A percentile compares a stretch with the other conserved stretches of the same genome.
Conservation (phyloP, 2,113 vertebrate species). For the Seriola rivoliana region DNA sequence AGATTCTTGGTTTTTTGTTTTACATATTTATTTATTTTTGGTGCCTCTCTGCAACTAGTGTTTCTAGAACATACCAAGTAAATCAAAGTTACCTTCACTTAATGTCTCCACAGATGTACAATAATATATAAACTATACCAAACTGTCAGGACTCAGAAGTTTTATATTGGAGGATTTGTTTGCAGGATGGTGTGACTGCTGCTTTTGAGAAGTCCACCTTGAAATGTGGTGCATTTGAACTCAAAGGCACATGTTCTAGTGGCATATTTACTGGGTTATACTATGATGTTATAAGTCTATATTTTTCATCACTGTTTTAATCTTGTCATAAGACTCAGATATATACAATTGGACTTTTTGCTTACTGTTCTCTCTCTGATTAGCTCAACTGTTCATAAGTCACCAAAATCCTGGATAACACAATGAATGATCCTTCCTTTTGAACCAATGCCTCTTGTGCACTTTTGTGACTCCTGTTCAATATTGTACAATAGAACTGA, state of each 20-base stretch:
- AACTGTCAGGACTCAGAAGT: conserved; percentile 42
- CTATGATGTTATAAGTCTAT: conserved; percentile 73
- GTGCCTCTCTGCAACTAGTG: conserved; percentile 71
- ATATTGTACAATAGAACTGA: conserved; percentile 89
- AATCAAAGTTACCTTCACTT: conserved; percentile 43
- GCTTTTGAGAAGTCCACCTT: conserved; percentile 36
- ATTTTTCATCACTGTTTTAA: conserved; percentile 79
- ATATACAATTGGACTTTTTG: conserved; percentile 64
- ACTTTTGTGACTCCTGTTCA: conserved; percentile 89
- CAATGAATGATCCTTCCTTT: conserved; percentile 68
- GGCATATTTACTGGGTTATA: conserved; percentile 70
- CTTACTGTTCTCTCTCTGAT: conserved; percentile 57
- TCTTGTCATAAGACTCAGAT: conserved; percentile 77
- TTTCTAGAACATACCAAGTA: conserved; percentile 56
- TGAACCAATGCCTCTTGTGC: conserved; percentile 78
- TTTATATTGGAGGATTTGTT: conserved; percentile 44
- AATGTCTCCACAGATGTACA: conserved; percentile 56
- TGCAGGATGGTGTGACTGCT: conserved; percentile 18
- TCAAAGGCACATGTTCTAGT: conserved; percentile 56
- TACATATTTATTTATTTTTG: conserved; percentile 72
- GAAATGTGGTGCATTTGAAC: conserved; percentile 51
- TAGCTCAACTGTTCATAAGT: conserved; percentile 46
- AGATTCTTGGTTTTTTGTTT: conserved; percentile 55
- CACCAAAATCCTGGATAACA: conserved; percentile 53
- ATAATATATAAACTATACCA: conserved; percentile 56